These are phyloP conservation scores for Emberiza fucata DNA, from an alignment of 2,113 vertebrate genomes.

Conservation along the genomic window DNA sequence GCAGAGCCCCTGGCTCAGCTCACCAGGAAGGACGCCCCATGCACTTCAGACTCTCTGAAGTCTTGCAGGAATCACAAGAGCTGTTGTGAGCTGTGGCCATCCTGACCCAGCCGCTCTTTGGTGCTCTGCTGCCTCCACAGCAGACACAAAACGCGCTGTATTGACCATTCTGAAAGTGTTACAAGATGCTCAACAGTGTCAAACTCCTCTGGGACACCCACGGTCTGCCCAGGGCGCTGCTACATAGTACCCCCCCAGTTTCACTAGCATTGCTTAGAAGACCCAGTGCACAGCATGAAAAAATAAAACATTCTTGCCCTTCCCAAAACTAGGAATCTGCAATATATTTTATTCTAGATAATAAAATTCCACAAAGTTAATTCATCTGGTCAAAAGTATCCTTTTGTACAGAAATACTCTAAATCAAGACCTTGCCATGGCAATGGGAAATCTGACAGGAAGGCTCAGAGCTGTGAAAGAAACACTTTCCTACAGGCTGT, in stretches of 20 bases:
- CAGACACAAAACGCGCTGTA: not conserved
- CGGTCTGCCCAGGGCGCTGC: conserved; percentile 33
- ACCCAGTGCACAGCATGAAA: conserved; percentile 50
- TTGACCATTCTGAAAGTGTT: not conserved
- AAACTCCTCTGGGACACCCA: not conserved
- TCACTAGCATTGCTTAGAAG: conserved; percentile 51
- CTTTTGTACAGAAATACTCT: conserved; percentile 53
- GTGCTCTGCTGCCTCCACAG: conserved; percentile 23
- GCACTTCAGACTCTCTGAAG: not conserved
- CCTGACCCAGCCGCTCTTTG: not conserved
- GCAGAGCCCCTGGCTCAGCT: not conserved
- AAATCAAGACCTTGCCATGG: conserved; percentile 45
- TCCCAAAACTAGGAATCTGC: conserved; percentile 51
- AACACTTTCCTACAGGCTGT: conserved; percentile 3
- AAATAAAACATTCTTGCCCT: conserved; percentile 52
- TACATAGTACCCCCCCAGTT: conserved; percentile 25
- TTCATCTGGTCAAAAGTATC: conserved; percentile 58
- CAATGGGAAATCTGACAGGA: conserved; percentile 26
- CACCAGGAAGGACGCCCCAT: not conserved
- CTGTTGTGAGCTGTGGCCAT: not conserved
- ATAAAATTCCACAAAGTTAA: conserved; percentile 40
- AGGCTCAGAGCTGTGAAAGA: not conserved
- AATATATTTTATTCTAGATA: conserved; percentile 48
- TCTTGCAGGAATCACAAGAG: not conserved
- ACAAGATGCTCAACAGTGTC: not conserved